Base-by-base conservation (phyloP, 2,888 invertebrate species). In the Epistrophella euchroma region DNA sequence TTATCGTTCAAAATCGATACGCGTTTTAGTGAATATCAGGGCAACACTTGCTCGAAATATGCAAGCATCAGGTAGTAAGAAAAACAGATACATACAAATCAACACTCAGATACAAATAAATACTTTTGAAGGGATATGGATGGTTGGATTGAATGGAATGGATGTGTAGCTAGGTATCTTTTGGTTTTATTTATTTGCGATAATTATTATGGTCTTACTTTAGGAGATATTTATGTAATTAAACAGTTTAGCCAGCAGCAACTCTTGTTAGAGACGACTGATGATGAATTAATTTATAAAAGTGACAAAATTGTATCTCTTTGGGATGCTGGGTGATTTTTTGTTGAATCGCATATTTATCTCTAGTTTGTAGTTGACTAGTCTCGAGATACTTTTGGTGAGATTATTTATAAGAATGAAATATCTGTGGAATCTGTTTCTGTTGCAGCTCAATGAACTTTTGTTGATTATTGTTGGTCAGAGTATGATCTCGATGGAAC, bases 1-100 rank as follows among this genome's bases (percentile, higher is more conserved):
- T 86, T 86, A 86, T 86, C 82, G 86, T 82, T 78, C 32, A 47
- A 74, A 72, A 82, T 82, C 82, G 77, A 86, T 86, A 81, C 77
- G 82, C 81, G 77, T 68, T 81, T 76, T 76, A 40, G 68, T 73
- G 55, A 71, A 77, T 86, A 35, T 47, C 71, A 50, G 60, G 40
- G 37, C 68, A 68, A 35, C 76, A 70, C 60, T 86, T 74, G 73
- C 58, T 77, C 71, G 37, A 37, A 70, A 58, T 72, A 58, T 71
- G 68, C 82, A 74, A 71, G 76, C 73, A n/a, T n/a, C n/a, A 47
- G 40, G 68, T 40, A 68, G 55, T 74, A 52, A 68, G 55, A 70
- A 52, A 43, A 47, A 75, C 71, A 71, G 15, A 71, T 66, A 80
- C 66, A 52, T 2, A 17, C 43, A 43, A 50, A 25, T n/a, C 25